phyloP scores from a whole-genome alignment of 2,797 vertebrate species.

The Microtus obscurus region DNA sequence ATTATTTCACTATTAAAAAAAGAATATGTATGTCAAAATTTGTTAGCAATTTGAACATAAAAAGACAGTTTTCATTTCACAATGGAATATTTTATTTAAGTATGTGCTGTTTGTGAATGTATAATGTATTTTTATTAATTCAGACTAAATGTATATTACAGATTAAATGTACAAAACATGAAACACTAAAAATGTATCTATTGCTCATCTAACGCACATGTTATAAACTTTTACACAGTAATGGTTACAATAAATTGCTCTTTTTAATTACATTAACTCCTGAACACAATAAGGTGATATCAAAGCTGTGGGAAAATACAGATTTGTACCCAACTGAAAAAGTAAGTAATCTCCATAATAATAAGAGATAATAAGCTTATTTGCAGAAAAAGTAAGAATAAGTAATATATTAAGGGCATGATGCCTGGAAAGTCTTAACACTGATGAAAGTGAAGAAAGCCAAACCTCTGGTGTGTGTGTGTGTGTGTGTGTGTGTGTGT shows the following conservation, averaged over 20 bases:
- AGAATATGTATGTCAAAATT: slow-evolving; percentile 6
- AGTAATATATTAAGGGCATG: not conserved
- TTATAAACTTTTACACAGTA: slow-evolving; percentile 19
- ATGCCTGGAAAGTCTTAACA: not conserved
- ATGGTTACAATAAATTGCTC: slow-evolving; percentile 37
- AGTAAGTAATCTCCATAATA: not conserved
- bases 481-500: no score
- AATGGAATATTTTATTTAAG: not conserved
- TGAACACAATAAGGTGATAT: not conserved
- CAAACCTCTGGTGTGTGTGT: no score
- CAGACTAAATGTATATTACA: not conserved
- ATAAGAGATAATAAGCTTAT: not conserved
- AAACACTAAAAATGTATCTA: slow-evolving; percentile 29
- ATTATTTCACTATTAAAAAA: slow-evolving; percentile 54
- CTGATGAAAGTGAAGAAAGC: not conserved
- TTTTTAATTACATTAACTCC: slow-evolving; percentile 16
- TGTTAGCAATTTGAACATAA: not conserved
- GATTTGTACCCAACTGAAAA: slow-evolving; percentile 20
- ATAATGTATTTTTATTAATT: slow-evolving; percentile 20
- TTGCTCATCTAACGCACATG: slow-evolving; percentile 1
- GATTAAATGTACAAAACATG: not conserved
- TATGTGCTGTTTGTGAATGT: not conserved
- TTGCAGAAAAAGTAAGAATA: slow-evolving; percentile 11
- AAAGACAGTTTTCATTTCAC: not conserved
- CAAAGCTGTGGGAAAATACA: not conserved